Evolutionary conservation across 2,113 vertebrate species (phyloP), one percentile per base, ranked within the genome.

Genomic region (Thamnophis sirtalis): DNA sequence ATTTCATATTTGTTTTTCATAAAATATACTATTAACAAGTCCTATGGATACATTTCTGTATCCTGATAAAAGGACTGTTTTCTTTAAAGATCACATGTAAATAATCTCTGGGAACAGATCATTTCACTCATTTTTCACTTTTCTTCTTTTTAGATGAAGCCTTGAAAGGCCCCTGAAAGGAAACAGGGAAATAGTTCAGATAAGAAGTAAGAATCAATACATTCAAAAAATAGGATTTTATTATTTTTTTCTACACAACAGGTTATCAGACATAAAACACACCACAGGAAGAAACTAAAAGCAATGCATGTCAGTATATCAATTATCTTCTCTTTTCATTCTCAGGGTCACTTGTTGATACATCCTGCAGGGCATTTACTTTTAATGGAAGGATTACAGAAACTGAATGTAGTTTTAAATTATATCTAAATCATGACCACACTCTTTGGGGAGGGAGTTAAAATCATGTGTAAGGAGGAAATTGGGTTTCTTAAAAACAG

Each of bases 41-140:
- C 7, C 93, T 94, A 86, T 84, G 33, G 6, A 84, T 93, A 84
- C 56, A 49, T 89, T 93, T 95, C 84, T 93, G 92, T 94, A 93
- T 87, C 91, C 51, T 15, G 33, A 68, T 91, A 91, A 48, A 95
- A 43, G 53, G 28, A 10, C 95, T 84, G 93, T 33, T 90, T 73
- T 93, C 58, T 96, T 96, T 91, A 93, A 90, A 53, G 11, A 51
- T 96, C 95, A 96, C 93, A 93, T 91, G 80, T 95, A 97, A 97
- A 97, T 95, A 96, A 91, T 91, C 89, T 53, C 53, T 93, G 86
- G 48, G 53, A 95, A 93, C 94, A 95, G 88, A 93, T 89, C 88
- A 21, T 26, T 91, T 58, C 48, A 95, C 96, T 96, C 94, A 96
- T 95, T 96, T 96, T 96, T 91, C 91, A 95, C 88, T 4, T 97